These are phyloP conservation scores for Drosophila melanocephala DNA, from an alignment of 2,888 invertebrate genomes.

Conservation along the genomic window DNA sequence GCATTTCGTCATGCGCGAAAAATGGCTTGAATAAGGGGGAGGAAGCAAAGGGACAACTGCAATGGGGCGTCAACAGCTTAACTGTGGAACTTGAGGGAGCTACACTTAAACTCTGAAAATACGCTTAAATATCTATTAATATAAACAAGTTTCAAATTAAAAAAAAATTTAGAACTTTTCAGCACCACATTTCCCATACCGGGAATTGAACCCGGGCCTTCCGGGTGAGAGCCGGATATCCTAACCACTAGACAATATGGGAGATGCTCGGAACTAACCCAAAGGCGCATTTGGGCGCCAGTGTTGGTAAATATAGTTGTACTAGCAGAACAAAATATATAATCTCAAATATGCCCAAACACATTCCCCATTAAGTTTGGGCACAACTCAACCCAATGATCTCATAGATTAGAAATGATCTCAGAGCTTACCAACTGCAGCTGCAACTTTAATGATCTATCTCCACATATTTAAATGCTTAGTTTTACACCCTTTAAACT, in stretches of 20 bases:
- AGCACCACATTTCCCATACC: conserved; percentile 89
- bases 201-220: conserved; percentile 95
- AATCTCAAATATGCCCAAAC: not conserved
- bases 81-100: not conserved
- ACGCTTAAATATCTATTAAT: not conserved
- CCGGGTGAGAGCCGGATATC: conserved; percentile 86
- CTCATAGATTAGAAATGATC: not conserved
- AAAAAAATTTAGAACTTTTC: not conserved
- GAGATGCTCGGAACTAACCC: conserved; percentile 26
- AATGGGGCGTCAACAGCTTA: not conserved
- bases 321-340: not conserved
- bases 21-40: not conserved
- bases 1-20: conserved; percentile 30
- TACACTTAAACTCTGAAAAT: not conserved
- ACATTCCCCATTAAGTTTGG: not conserved
- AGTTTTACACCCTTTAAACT: not conserved
- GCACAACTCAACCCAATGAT: not conserved
- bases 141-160: not conserved
- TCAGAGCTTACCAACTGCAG: not conserved
- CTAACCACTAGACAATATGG: conserved; percentile 86
- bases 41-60: not conserved
- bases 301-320: not conserved
- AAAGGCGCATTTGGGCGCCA: not conserved
- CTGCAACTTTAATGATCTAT: not conserved
- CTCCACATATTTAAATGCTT: not conserved